These are phyloP conservation scores for Zelostemma sp. DNA, from an alignment of 1,140 invertebrate species.

Conservation along the genomic window DNA sequence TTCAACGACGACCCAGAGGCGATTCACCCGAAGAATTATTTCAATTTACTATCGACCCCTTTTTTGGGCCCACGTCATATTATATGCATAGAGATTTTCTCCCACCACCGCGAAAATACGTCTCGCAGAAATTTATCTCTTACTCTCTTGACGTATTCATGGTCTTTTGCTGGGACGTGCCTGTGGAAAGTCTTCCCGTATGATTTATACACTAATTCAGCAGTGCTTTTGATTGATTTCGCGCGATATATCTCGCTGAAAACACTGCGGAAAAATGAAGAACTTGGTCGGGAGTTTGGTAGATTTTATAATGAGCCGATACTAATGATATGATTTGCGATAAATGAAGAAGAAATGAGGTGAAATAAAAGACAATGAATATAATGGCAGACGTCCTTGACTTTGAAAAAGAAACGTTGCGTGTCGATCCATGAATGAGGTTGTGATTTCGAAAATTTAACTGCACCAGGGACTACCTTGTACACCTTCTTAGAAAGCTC, in stretches of 20 bases:
- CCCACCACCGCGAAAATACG: slow-evolving; percentile 32
- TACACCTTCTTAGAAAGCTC: slow-evolving; percentile 45
- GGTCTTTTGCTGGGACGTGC: slow-evolving; percentile 40
- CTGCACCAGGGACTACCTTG: slow-evolving; percentile 29
- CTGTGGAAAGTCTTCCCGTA: slow-evolving; percentile 40
- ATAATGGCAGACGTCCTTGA: slow-evolving; percentile 7
- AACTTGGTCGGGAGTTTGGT: too few species aligned
- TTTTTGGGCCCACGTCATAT: slow-evolving; percentile 50
- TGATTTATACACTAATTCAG: slow-evolving; percentile 51
- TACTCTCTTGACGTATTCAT: slow-evolving; percentile 49
- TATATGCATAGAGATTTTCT: slow-evolving; percentile 49
- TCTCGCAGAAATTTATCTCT: slow-evolving; percentile 49
- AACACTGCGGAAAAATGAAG: slow-evolving; percentile 31
- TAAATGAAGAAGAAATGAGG: slow-evolving; percentile 20
- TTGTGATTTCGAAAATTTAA: slow-evolving; percentile 40
- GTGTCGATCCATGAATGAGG: slow-evolving; percentile 32
- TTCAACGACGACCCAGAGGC: slow-evolving; percentile 53
- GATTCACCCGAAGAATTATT: slow-evolving; percentile 65
- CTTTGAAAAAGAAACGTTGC: slow-evolving; percentile 39
- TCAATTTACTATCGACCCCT: slow-evolving; percentile 63
- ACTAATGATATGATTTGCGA: too few species aligned
- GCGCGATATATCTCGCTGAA: slow-evolving; percentile 38
- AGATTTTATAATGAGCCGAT: too few species aligned
- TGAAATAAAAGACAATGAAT: neutral
- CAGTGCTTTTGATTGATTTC: slow-evolving; percentile 48